Evolutionary conservation across 1,140 invertebrate species (phyloP), one percentile per base, ranked within the genome.

Genomic region (Eueides isabella): DNA sequence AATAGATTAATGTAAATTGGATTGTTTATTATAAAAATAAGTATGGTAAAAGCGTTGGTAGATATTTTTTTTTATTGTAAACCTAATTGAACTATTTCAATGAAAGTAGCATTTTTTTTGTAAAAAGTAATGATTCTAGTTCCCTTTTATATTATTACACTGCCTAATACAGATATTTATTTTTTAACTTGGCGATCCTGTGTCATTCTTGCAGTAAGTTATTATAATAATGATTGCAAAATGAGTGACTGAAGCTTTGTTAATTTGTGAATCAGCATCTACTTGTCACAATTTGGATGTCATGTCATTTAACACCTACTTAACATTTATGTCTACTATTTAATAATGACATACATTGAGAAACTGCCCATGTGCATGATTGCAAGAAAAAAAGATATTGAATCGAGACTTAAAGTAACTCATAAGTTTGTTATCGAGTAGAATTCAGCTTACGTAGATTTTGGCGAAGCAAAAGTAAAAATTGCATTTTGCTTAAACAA

Each of bases 81-180:
- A 19, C 1, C 7, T 48, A 5, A 19, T 48, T 48, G 6, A 48
- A 48, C 19, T 19, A 19, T 19, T 48, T 23, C n/a, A n/a, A 23
- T 38, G 14, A 4, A 19, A 19, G 16, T 55, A 55, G 48, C 19
- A 14, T 55, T 3, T 55, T 23, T 55, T 55, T 23, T 11, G 2
- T 23, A 44, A 44, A n/a, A 19, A 11, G 19, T 19, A 12, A 55
- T 12, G 6, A 55, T 55, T 55, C 3, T 55, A 26, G n/a, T 23
- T 55, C 2, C 2, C 26, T 23, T 23, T 55, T 30, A 62, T 12
- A 48, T 16, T 38, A 29, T 41, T 66, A 12, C 62, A 81, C 83
- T 92, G 98, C 33, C 76, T 82, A 82, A 79, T 81, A 76, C 35
- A 66, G 69, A 61, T 61, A 72, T 81, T 77, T 78, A 78, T 83